Base-by-base conservation (phyloP, 2,797 vertebrate genomes). In the Rhyacichthys aspro region DNA sequence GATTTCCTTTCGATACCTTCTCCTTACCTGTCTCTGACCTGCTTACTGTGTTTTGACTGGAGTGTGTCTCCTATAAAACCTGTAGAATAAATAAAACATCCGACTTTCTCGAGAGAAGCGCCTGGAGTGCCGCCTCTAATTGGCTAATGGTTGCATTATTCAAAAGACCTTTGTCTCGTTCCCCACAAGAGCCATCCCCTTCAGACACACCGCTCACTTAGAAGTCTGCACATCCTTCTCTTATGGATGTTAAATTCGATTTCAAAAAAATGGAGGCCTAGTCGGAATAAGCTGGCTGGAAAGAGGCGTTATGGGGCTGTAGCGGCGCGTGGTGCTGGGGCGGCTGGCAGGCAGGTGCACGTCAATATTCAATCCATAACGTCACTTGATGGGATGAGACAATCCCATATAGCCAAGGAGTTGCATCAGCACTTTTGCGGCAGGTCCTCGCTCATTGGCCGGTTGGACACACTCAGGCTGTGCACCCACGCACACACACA, bases 281-380 rank as follows among this genome's bases (percentile, higher is more conserved):
- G 3, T n/a, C 6, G 15, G 6, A 46, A 7, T 11, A 10, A 38
- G 9, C 23, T 4, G 2, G 33, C 47, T 9, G 14, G 33, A 32
- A 1, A 37, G 15, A 34, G 15, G 15, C 33, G 11, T 18, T 10
- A 37, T 41, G 28, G 7, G 15, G 36, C 52, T 42, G 39, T 53
- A 59, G 42, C n/a, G n/a, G n/a, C n/a, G n/a, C n/a, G n/a, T 41
- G 28, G 7, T n/a, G 36, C 52, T 42, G 39, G 49, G 57, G 42
- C n/a, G 16, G 67, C 56, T 68, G 55, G 57, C 70, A 67, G 65
- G 61, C 57, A 71, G 59, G 58, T 55, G 61, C 39, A 48, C 37
- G 68, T 83, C 87, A 72, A 86, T 86, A 87, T 65, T 63, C 68
- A 74, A 81, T 86, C 83, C 62, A 83, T 84, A 79, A 72, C 47